Evolutionary conservation across 2,113 vertebrate species (phyloP), one percentile per base, ranked within the genome.

Genomic region (Crypturellus undulatus): DNA sequence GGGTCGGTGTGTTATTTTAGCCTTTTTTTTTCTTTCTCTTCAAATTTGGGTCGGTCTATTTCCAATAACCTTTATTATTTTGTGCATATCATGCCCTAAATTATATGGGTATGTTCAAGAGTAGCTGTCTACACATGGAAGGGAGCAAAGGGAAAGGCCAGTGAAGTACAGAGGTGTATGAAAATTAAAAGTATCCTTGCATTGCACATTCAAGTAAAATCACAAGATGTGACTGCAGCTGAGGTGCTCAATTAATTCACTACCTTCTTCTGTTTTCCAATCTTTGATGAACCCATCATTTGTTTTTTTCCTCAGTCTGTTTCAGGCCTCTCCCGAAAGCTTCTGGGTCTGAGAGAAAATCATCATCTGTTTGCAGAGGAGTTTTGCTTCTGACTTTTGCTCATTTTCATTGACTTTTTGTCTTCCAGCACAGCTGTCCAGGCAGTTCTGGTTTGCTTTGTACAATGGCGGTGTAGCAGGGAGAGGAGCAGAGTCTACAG

Each of bases 1-100:
- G 22, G 49, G 10, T 49, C 21, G 4, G 36, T 25, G 4, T 3
- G 3, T 32, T 60, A 80, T 2, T 47, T 38, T 16, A 3, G 9
- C 54, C 3, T 6, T 13, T 3, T 8, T 3, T 8, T 5, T 21
- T 25, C 12, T 3, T 10, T 3, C 7, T 3, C 18, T 25, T 4
- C 7, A n/a, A 38, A 43, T 63, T 36, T 80, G 26, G 16, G n/a
- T 52, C 15, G 3, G 4, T 5, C 21, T 4, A 2, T 60, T 68
- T 38, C 10, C 51, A 75, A 16, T 38, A 85, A 54, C 25, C 12
- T 22, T 7, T 62, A 42, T 69, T n/a, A 58, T 58, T 89, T 85
- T 22, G 26, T 90, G 15, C 11, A 76, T 24, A 22, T 49, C 49
- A 30, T 8, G 21, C 64, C 14, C 26, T 34, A 64, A n/a, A 24